These are phyloP conservation scores for Drosophila lacteicornis DNA, from an alignment of 1,140 invertebrate species.

Conservation along the genomic window DNA sequence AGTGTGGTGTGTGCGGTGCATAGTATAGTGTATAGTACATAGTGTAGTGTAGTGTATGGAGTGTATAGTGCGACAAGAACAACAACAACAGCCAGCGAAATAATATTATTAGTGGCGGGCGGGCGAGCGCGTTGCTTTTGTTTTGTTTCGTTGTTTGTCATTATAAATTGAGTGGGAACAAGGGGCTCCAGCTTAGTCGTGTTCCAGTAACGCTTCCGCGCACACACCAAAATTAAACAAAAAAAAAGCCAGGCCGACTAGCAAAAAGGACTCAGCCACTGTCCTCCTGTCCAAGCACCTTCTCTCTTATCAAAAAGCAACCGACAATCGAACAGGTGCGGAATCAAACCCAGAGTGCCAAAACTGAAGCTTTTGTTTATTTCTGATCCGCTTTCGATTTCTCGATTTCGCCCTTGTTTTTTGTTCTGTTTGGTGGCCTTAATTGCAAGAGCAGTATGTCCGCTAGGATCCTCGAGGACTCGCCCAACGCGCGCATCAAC, in stretches of 20 bases:
- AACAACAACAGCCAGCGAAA: constrained; percentile 15
- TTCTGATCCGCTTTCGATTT: constrained; percentile 29
- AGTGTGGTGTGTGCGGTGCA: constrained; percentile 14
- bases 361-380: constrained; percentile 44
- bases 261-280: constrained; percentile 20
- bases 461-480: constrained; percentile 82
- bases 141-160: constrained; percentile 64
- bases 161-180: constrained; percentile 84
- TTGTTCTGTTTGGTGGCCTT: constrained; percentile 14
- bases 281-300: constrained; percentile 1
- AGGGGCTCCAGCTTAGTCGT: constrained; percentile 80
- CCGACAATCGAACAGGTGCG: constrained; percentile 27
- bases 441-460: constrained; percentile 72
- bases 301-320: neutral
- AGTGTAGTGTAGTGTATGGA: neutral
- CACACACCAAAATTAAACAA: constrained; percentile 42
- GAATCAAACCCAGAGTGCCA: constrained; percentile 18
- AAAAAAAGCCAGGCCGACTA: neutral
- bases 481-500: constrained; percentile 87
- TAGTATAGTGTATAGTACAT: constrained; percentile 43
- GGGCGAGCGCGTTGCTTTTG: constrained; percentile 35
- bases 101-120: constrained; percentile 22
- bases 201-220: constrained; percentile 84
- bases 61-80: constrained; percentile 58
- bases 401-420: constrained; percentile 7